A percentile compares a stretch with the other conserved stretches of the same genome.
phyloP scores from a whole-genome alignment of 2,113 vertebrate species.

The Phainopepla nitens region DNA sequence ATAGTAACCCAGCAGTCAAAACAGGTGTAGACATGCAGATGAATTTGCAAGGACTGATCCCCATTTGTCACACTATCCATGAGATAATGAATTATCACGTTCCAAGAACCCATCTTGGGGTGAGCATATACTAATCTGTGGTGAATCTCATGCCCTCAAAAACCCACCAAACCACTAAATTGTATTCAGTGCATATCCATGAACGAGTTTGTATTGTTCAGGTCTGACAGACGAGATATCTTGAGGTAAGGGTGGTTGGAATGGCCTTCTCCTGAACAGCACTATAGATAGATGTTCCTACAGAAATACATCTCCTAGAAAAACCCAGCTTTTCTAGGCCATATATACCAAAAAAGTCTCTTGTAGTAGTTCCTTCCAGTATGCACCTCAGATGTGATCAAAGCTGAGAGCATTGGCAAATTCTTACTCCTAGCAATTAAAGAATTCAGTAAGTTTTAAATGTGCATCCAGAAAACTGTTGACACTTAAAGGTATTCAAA shows the following conservation, averaged over 20 bases:
- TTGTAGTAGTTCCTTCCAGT: background rate
- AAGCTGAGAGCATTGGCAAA: background rate
- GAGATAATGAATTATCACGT: conserved; percentile 42
- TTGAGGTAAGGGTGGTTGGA: background rate
- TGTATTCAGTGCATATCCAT: background rate
- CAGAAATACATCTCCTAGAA: background rate
- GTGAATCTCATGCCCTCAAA: background rate
- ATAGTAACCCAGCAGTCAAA: background rate
- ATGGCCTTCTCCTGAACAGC: background rate
- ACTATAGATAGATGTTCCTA: background rate
- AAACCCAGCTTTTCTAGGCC: background rate
- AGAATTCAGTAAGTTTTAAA: background rate
- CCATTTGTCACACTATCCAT: background rate
- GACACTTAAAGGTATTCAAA: background rate
- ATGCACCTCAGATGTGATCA: background rate
- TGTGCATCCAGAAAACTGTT: background rate
- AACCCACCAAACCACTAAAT: conserved; percentile 3
- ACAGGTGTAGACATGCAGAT: background rate
- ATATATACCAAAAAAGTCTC: background rate
- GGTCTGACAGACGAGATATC: background rate
- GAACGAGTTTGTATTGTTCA: background rate
- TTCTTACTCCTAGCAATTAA: background rate
- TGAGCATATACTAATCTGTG: background rate
- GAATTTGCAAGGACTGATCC: background rate
- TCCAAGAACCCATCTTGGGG: conserved; percentile 49